A percentile compares a stretch with the other conserved stretches of the same genome.
phyloP scores from a whole-genome alignment of 1,140 invertebrate genomes.

The Leptopilina clavipes region DNA sequence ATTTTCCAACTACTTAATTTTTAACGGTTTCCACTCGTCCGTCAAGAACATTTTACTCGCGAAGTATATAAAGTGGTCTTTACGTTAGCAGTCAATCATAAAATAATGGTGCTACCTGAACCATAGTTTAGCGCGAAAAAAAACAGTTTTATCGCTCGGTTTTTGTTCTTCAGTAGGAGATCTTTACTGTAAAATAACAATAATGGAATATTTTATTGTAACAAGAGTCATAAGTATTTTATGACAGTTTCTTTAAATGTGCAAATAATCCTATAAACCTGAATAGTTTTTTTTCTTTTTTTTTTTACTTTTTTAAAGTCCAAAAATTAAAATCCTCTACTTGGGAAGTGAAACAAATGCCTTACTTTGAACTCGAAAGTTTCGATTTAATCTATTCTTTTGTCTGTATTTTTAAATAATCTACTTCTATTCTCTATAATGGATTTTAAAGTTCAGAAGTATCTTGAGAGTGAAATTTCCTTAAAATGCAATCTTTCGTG shows the following conservation, averaged over 20 bases:
- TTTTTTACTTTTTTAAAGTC: neutral
- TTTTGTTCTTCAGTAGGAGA: neutral
- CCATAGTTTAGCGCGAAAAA: neutral
- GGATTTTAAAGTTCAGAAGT: neutral
- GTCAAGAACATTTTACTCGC: neutral
- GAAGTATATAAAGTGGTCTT: neutral
- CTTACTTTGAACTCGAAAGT: neutral
- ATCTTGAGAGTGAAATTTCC: neutral
- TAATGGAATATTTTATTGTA: neutral
- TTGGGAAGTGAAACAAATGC: too few relatives aligned
- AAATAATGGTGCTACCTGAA: neutral
- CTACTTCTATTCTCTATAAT: neutral
- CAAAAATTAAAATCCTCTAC: neutral
- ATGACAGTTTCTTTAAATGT: neutral
- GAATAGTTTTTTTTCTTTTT: neutral
- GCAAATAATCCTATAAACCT: constrained; percentile 4
- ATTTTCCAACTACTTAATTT: neutral
- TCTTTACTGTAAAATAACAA: constrained; percentile 7
- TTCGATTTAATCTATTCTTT: neutral
- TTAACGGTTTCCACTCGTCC: neutral
- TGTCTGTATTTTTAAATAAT: neutral
- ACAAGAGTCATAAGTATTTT: constrained; percentile 11
- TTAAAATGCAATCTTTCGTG: neutral
- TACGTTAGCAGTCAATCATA: neutral
- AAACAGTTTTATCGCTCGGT: neutral